Evolutionary conservation across 2,797 vertebrate genomes (phyloP).

Genomic region (Paratrypauchen microcephalus): DNA sequence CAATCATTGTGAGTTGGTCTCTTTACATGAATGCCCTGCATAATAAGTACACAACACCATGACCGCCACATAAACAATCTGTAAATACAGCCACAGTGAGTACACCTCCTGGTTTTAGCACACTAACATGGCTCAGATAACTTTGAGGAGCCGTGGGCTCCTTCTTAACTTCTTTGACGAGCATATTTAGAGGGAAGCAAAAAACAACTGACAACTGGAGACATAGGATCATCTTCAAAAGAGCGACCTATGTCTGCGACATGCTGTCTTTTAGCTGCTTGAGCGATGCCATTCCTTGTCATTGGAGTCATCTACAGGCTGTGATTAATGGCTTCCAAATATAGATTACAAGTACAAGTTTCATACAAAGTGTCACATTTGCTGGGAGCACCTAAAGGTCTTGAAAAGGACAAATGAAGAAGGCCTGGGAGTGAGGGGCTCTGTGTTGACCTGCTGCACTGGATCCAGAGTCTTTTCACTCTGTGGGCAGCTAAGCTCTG

Average conservation of each 20-base stretch:
- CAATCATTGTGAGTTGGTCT: background rate
- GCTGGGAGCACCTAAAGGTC: conserved; percentile 22
- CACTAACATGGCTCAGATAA: conserved; percentile 38
- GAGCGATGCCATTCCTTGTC: conserved; percentile 49
- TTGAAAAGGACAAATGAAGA: conserved; percentile 23
- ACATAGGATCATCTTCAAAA: conserved; percentile 64
- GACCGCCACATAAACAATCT: conserved; percentile 39
- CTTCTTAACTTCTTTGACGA: conserved; percentile 35
- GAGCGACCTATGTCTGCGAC: conserved; percentile 53
- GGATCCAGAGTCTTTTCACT: conserved; percentile 61
- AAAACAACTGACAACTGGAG: conserved; percentile 64
- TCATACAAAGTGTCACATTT: conserved; percentile 41
- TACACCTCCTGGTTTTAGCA: conserved; percentile 33
- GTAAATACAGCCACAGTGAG: conserved; percentile 34
- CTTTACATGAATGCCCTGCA: background rate
- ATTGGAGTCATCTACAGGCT: conserved; percentile 52
- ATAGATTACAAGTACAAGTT: conserved; percentile 46
- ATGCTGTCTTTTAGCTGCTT: conserved; percentile 56
- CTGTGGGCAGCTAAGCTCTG: conserved; percentile 51
- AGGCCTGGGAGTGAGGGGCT: conserved; percentile 17
- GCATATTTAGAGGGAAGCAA: conserved; percentile 49
- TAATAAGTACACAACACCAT: conserved; percentile 24
- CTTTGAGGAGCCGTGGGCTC: conserved; percentile 17
- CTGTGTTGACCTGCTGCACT: conserved; percentile 23
- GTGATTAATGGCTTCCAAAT: conserved; percentile 47